Base-by-base conservation (phyloP, 2,797 vertebrate genomes). In the Myotis vivesi region DNA sequence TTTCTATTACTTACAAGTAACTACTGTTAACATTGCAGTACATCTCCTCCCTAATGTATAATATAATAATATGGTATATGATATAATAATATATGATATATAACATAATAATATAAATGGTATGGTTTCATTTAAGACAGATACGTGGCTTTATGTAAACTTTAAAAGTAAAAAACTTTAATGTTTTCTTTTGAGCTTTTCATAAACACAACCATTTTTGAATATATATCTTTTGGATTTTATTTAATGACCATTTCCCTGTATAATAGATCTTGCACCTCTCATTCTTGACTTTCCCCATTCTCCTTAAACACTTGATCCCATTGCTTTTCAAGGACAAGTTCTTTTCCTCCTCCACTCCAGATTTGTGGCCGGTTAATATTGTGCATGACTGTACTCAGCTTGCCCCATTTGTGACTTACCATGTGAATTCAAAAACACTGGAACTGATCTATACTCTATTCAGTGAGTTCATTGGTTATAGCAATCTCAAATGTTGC, bases 171-270 rank as follows among this genome's bases (percentile, higher is more conserved):
- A 79, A 12, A 7, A 71, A 9, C 11, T 79, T 68, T 80, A 77
- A 64, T 84, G 5, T 92, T 94, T 93, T 77, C 23, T 83, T 84
- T 90, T 90, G 57, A 69, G n/a, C 5, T 84, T 75, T 81, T 91
- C 11, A 25, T 82, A 94, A 76, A 46, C 57, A 44, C 46, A 90
- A 36, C 69, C 20, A 17, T 72, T 92, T n/a, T 69, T 87, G n/a
- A 92, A 73, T 83, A 57, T 87, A 5, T 44, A 3, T 30, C 7
- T 79, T 92, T 79, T 5, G 36, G 16, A 22, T 64, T 93, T 89
- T 87, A 19, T 76, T 64, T 62, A 76, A 23, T 72, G 33, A 80
- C 13, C 36, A 80, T 80, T 88, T 66, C 33, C 7, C 73, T 75
- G 4, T 55, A 4, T 3, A 33, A 11, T 62, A 46, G 19, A 23